Evolutionary conservation across 2,797 vertebrate genomes (phyloP), one percentile per base, ranked within the genome.

Genomic region (Acomys russatus): DNA sequence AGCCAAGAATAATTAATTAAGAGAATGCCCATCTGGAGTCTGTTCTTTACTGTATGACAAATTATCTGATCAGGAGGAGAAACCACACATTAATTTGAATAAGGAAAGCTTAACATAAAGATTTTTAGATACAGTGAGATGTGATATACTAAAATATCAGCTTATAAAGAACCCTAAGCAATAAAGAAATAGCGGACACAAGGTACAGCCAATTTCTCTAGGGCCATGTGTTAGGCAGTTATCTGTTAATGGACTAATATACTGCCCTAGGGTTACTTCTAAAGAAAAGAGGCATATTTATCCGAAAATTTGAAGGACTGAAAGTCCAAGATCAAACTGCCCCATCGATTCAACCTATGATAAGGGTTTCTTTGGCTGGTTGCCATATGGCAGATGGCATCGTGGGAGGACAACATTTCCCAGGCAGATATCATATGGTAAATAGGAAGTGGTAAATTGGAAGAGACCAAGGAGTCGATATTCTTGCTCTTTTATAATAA

Each of bases 81-180:
- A 95, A 74, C 30, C 22, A 89, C n/a, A 91, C 66, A 85, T 44
- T 76, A 79, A 80, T 91, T 76, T 91, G 74, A 97, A 88, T 70
- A 64, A 54, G 23, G 35, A 77, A 79, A 82, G 12, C 35, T 78
- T 90, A 77, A 61, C n/a, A 61, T 87, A 54, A 94, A 82, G 49
- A 92, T 74, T 74, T 71, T 80, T 80, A 88, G 20, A 70, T 94
- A n/a, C 66, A 64, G 14, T 71, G n/a, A 6, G 23, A 84, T n/a
- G 66, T 51, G 51, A 35, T 88, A 22, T 92, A 78, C 38, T 20
- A 51, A 88, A 54, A 33, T 56, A 79, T 95, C 84, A 59, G 9
- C 79, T 64, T 76, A 76, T 49, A 90, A 35, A 86, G 54, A 82
- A 82, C 68, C 64, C 74, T 90, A 82, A 90, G 94, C 59, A 90